These are phyloP conservation scores for Sardina pilchardus DNA, from an alignment of 2,113 vertebrate species.

Conservation along the genomic window DNA sequence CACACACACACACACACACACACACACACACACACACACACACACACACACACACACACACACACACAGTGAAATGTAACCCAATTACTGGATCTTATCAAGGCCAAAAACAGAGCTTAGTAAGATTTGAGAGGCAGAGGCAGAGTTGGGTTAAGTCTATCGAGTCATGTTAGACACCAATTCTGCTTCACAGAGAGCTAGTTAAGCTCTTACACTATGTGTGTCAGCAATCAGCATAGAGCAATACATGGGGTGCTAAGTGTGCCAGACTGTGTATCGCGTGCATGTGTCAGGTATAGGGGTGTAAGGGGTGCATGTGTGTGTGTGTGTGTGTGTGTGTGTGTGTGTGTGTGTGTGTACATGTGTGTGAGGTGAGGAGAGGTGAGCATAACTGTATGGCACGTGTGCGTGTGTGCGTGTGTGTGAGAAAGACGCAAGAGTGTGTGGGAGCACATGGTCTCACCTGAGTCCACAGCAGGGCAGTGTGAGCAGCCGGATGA, in stretches of 20 bases:
- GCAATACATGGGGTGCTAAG: too few species aligned
- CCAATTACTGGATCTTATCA: background rate
- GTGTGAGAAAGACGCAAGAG: too few species aligned
- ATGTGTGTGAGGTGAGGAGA: background rate
- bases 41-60: constrained; percentile 17
- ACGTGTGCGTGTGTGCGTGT: background rate
- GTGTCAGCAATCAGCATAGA: too few species aligned
- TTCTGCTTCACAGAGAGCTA: too few species aligned
- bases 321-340: background rate
- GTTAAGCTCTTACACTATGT: too few species aligned
- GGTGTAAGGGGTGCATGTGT: background rate
- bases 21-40: constrained; percentile 32
- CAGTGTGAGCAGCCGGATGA: constrained; percentile 85
- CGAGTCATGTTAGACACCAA: too few species aligned
- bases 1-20: constrained; percentile 32
- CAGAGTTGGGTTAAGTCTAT: background rate
- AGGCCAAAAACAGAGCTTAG: background rate
- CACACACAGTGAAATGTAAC: background rate
- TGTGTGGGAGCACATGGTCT: constrained; percentile 45
- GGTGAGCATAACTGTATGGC: too few species aligned
- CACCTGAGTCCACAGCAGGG: constrained; percentile 95
- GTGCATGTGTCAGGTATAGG: too few species aligned
- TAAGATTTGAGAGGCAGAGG: background rate
- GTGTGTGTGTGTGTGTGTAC: background rate
- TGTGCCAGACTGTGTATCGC: too few species aligned